Conservation (phyloP, 1,140 invertebrate genomes). For the Bombus pascuorum region DNA sequence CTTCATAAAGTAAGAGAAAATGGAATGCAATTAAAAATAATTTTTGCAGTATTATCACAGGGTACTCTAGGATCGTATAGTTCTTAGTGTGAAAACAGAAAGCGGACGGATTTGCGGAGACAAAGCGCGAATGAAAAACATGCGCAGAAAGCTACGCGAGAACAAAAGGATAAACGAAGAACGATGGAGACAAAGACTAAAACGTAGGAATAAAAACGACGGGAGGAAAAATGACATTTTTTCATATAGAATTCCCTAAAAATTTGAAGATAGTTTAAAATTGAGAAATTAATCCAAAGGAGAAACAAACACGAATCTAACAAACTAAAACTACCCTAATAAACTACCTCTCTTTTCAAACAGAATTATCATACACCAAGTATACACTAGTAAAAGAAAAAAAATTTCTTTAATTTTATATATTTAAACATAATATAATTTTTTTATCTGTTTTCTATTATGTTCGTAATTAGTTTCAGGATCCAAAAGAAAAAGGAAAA, state of each 20-base stretch:
- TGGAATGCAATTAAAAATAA: background rate
- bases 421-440: background rate
- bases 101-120: background rate
- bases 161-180: background rate
- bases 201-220: background rate
- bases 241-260: background rate
- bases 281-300: background rate
- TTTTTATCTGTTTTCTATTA: no score
- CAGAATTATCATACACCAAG: no score
- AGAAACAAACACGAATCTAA: background rate
- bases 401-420: background rate
- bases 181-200: background rate
- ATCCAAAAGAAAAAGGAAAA: background rate
- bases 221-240: no score
- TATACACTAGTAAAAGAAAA: background rate
- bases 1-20: background rate
- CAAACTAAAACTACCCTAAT: no score
- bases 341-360: no score
- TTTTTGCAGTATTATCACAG: background rate
- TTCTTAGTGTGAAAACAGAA: background rate
- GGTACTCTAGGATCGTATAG: background rate
- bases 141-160: background rate
- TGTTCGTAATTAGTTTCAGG: background rate
- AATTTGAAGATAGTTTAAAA: background rate
- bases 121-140: background rate